Evolutionary conservation across 2,888 invertebrate species (phyloP), one percentile per base, ranked within the genome.

Genomic region (Rhamphomyia laevipes): DNA sequence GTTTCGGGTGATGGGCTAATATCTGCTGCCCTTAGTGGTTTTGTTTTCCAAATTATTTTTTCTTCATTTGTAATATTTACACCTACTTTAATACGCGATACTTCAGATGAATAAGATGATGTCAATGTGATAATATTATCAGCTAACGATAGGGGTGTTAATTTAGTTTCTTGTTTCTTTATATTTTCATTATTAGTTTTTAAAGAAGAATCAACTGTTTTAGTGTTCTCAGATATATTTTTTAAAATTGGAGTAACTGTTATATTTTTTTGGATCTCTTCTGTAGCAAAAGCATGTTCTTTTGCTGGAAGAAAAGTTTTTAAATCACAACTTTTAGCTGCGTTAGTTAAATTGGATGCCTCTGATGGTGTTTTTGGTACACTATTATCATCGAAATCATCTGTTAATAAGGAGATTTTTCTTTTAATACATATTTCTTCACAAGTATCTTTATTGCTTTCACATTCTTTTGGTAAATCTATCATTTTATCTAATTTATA

Each of bases 211-310:
- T 42, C 40, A 40, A 21, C 18, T 40, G 18, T 12, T 18, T 18
- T 12, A 40, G 27, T 42, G 9, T 4, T 27, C n/a, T 42, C 13
- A n/a, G 9, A 42, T 9, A 12, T 27, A 2, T 42, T 10, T 27
- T 15, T 23, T 6, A 33, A 33, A 6, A 33, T 33, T 2, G 31
- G 16, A 31, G 13, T 17, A 45, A 38, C n/a, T 33, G 4, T 13
- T 2, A 38, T 33, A 16, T 35, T 13, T 35, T 13, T 15, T 23
- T 27, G 3, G 21, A 18, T 37, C 5, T 52, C 54, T 54, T 54
- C 54, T 52, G 49, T 47, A 49, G 52, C 50, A 54, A 54, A 54
- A 52, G 52, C 23, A n/a, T 4, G 43, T 17, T 46, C 52, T 54
- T 54, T 54, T 54, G 52, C 52, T 41, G 54, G 52, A 52, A 54